Evolutionary conservation across 2,113 vertebrate species (phyloP).

Genomic region (Microcebus murinus): DNA sequence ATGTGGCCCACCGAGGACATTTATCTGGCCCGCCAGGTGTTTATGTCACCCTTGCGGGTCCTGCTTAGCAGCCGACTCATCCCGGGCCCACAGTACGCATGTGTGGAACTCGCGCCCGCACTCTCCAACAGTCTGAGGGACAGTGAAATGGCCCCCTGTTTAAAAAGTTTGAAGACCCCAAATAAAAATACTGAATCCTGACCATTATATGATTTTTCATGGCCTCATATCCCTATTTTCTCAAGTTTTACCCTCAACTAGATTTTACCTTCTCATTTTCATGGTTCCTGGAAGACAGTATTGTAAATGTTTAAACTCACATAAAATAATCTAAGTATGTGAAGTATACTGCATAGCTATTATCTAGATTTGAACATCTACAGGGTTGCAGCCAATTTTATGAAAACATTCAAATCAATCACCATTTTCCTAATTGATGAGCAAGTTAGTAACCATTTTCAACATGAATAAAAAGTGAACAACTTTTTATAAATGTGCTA

Average conservation of each 20-base stretch:
- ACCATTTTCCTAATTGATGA: neutral
- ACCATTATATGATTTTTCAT: neutral
- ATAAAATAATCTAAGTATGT: neutral
- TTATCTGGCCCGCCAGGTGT: no score
- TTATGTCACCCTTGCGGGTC: no score
- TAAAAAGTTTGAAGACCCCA: neutral
- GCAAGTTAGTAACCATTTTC: constrained; percentile 44
- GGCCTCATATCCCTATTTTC: neutral
- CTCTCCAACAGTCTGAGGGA: no score
- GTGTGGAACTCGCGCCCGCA: no score
- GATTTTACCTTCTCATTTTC: constrained; percentile 27
- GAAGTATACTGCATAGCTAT: neutral
- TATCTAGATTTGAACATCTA: constrained; percentile 12
- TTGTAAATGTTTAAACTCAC: neutral
- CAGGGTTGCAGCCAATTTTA: neutral
- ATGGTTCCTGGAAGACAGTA: neutral
- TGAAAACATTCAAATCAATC: neutral
- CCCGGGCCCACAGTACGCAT: no score
- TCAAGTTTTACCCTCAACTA: constrained; percentile 20
- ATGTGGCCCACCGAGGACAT: no score
- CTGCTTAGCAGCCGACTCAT: no score
- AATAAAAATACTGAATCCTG: constrained; percentile 16
- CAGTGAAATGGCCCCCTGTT: no score
- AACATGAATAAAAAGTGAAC: constrained; percentile 9
- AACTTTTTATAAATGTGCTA: neutral